Conservation (phyloP, 2,888 invertebrate genomes). For the Diaperis boleti region DNA sequence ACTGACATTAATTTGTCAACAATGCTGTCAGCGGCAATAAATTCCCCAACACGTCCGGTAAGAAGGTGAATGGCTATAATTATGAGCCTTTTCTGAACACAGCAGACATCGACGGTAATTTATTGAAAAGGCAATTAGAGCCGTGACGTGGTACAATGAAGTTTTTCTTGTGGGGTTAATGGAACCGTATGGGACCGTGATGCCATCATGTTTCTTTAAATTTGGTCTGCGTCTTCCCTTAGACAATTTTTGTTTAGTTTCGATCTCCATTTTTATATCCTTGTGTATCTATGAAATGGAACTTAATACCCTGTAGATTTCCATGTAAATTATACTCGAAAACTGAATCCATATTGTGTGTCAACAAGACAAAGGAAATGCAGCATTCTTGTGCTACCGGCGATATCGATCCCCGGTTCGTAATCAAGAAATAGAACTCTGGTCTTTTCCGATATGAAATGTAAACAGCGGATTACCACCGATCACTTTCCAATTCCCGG, state of each 20-base stretch:
- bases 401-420: neutral
- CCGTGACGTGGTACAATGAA: too few relatives aligned
- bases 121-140: neutral
- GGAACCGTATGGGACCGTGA: too few relatives aligned
- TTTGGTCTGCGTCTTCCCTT: too few relatives aligned
- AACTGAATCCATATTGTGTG: too few relatives aligned
- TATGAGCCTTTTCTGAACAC: neutral
- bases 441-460: neutral
- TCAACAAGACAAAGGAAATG: too few relatives aligned
- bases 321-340: too few relatives aligned
- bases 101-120: neutral
- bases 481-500: neutral
- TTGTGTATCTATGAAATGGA: too few relatives aligned
- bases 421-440: slow-evolving; percentile 2
- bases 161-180: too few relatives aligned
- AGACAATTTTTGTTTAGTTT: too few relatives aligned
- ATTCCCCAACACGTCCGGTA: neutral
- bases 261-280: too few relatives aligned
- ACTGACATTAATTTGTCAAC: neutral
- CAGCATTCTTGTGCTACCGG: neutral
- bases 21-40: neutral
- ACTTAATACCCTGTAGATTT: too few relatives aligned
- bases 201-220: too few relatives aligned
- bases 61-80: neutral
- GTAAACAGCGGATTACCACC: neutral